Base-by-base conservation (phyloP, 2,797 vertebrate genomes). In the Oryzias sinensis region DNA sequence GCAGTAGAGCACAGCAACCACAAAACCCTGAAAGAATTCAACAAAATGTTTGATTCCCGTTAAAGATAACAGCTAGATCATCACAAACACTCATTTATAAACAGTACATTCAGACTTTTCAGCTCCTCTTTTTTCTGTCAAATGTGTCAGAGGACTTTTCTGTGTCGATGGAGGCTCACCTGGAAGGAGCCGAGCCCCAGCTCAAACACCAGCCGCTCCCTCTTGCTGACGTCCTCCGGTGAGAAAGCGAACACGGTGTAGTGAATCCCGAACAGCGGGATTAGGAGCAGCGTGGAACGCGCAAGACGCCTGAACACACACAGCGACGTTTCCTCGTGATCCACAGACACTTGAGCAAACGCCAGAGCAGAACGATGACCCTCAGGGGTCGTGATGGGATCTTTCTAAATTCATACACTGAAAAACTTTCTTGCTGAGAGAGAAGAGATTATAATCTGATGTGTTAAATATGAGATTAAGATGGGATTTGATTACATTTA, bases 161-260 rank as follows among this genome's bases (percentile, higher is more conserved):
- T 22, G 4, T 0, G 18, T 27, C 25, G 14, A 46, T 22, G 4
- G 22, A 7, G 53, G 11, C 4, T 1, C 87, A 98, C 97, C 96
- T 99, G 97, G 83, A 98, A 98, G 50, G 97, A 99, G 61, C 97
- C 97, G 41, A 98, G 93, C 54, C 97, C 97, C 79, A 99, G 80
- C 63, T 99, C 97, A 73, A 99, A 98, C 55, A 99, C 95, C 48
- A 99, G 93, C 43, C 97, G 91, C 87, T 99, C 97, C 70, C 93
- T 76, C 88, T 97, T 96, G 85, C 96, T 98, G 87, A 98, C 95
- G 0, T 97, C 95, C 87, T 99, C 97, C 0, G 97, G 97, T 24
- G 96, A 98, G 87, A 99, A 98, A 82, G 97, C 96, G 43, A 99
- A 99, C 46, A 99, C 96, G 0, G 97, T 98, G 92, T 99, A 99